Evolutionary conservation across 2,888 invertebrate species (phyloP), one percentile per base, ranked within the genome.

Genomic region (Erebia epiphron): DNA sequence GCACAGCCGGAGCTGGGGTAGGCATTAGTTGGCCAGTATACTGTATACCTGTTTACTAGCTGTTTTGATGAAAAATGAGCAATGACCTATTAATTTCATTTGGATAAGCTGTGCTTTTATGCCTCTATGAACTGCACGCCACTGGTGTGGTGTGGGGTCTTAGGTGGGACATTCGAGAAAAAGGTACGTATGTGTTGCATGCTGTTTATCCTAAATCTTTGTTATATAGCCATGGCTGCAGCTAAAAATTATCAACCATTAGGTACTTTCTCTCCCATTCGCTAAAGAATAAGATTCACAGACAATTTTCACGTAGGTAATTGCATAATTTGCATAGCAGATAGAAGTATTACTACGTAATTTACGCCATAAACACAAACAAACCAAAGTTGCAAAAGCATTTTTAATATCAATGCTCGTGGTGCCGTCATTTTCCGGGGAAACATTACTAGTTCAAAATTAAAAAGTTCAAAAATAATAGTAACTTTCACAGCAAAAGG

Each of bases 201-300:
- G 21, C 13, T 14, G 3, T 50, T 50, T 57, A 5, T 57, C 26
- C 13, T 57, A 57, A 57, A n/a, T 57, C 57, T 56, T 56, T 56
- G 21, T 21, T 57, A 14, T 52, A 2, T 57, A 57, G 26, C 13
- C 0, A 57, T 57, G 21, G 1, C 56, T 26, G 26, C 13, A 50
- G 14, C n/a, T 5, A 13, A 11, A 11, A 26, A 57, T 9, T 57
- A 26, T 26, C 26, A 13, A 57, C 57, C 21, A 57, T 57, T 26
- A n/a, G n/a, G n/a, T 21, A 13, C 57, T 57, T 57, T 57, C 57
- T 57, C 57, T 57, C 21, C 57, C 57, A 57, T 26, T 57, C 57
- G 21, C 57, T 10, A 54, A 54, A 57, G 13, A 57, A 57, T 14
- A 5, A 57, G 14, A 57, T 26, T 57, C 26, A 57, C 57, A 56